Evolutionary conservation across 2,888 invertebrate genomes (phyloP), one percentile per base, ranked within the genome.

Genomic region (Drosophila eohydei): DNA sequence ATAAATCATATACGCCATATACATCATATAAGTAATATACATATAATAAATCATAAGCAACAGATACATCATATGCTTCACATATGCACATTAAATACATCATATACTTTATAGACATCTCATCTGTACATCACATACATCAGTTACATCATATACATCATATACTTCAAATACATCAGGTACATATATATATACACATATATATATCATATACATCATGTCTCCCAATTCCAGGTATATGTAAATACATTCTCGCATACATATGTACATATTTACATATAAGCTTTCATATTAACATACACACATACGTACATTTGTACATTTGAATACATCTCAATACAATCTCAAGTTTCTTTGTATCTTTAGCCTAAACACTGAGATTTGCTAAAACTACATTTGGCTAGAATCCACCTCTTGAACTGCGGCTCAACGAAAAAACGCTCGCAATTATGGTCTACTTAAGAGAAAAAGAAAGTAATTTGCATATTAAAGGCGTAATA

Each of bases 371-470:
- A 40, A 0, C 5, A 3, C 1, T 34, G 5, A 38, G 30, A 38
- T 58, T 48, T 40, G 5, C 30, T 11, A 14, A 50, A 21, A 21
- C 38, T 58, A 3, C 14, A 50, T 12, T 50, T 28, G 6, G 30
- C 30, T 28, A 8, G 34, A 61, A 28, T 55, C 12, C 8, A 30
- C 9, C n/a, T 6, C 21, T 8, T 11, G 5, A 48, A 30, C 21
- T 34, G 11, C 6, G 26, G n/a, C 21, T 38, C 9, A 9, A 9
- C n/a, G 9, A 0, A 11, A 9, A 46, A 12, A 6, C 2, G 3
- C 28, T 9, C 21, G 36, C 50, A 64, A 59, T 59, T 59, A 51
- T 36, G 41, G 40, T 58, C 11, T 48, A 26, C 41, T 61, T 54
- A 54, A 32, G 14, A 14, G 48, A 32, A n/a, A 50, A 40, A 28